A percentile compares a stretch with the other conserved stretches of the same genome.
Evolutionary conservation across 2,888 invertebrate species (phyloP).

Genomic region (Hipparchia sbordonii): DNA sequence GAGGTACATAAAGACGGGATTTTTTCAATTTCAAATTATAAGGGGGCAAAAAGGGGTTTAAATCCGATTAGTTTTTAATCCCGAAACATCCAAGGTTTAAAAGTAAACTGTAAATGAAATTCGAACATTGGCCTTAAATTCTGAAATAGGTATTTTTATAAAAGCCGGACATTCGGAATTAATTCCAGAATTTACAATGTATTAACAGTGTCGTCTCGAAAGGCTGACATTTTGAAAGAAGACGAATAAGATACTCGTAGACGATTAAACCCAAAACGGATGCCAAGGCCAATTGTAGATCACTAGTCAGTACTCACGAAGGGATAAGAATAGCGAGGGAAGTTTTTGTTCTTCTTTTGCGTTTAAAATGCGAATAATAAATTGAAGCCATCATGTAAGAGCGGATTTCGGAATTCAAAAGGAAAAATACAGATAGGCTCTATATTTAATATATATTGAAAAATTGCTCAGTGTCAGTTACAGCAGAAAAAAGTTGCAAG

Average conservation of each 20-base stretch:
- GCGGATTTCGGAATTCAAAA: too few relatives aligned
- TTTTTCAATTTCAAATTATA: too few relatives aligned
- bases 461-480: too few relatives aligned
- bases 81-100: too few relatives aligned
- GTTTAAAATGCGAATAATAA: not conserved
- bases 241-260: slow-evolving; percentile 35
- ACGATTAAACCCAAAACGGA: slow-evolving; percentile 31
- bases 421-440: too few relatives aligned
- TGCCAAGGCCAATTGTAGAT: slow-evolving; percentile 29
- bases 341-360: not conserved
- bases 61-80: too few relatives aligned
- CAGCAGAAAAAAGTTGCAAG: too few relatives aligned
- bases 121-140: slow-evolving; percentile 9
- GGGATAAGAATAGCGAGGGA: slow-evolving; percentile 14
- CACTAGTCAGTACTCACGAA: slow-evolving; percentile 15
- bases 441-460: too few relatives aligned
- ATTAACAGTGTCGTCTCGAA: slow-evolving; percentile 25
- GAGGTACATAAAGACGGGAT: too few relatives aligned
- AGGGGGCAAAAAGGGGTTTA: too few relatives aligned
- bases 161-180: slow-evolving; percentile 29
- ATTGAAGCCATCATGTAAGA: too few relatives aligned
- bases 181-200: slow-evolving; percentile 36
- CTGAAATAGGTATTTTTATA: not conserved
- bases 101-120: not conserved
- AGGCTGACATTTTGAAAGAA: slow-evolving; percentile 38